Evolutionary conservation across 2,113 vertebrate species (phyloP).

Genomic region (Chauna torquata): DNA sequence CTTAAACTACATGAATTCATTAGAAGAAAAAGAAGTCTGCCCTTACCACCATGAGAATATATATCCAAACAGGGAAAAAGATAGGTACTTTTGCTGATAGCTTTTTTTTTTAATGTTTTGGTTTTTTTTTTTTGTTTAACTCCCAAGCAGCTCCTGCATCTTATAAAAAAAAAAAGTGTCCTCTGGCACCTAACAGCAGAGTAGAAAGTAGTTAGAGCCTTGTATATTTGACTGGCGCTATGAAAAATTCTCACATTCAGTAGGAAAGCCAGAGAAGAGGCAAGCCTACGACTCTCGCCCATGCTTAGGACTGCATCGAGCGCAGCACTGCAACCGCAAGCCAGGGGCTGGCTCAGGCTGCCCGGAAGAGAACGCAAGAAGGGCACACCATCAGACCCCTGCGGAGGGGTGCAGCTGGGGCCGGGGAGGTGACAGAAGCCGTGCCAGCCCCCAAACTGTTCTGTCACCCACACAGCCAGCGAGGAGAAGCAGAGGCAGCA

Average conservation of each 20-base stretch:
- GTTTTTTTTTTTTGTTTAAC: neutral
- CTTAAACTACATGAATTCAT: neutral
- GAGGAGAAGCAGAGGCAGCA: neutral
- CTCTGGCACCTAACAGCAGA: neutral
- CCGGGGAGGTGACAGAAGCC: neutral
- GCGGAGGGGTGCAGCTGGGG: no score
- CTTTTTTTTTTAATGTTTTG: no score
- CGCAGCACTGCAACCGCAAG: neutral
- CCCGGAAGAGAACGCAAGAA: neutral
- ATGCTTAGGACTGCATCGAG: accelerated
- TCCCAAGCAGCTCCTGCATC: neutral
- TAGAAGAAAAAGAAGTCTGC: neutral
- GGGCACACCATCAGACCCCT: no score
- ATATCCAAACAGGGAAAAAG: neutral
- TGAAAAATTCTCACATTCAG: neutral
- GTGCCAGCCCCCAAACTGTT: neutral
- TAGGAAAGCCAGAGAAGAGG: neutral
- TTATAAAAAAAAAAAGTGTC: neutral
- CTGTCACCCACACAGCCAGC: neutral
- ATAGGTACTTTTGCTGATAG: neutral
- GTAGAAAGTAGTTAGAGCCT: neutral
- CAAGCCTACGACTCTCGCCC: accelerated
- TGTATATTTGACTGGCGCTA: neutral
- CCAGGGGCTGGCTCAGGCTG: neutral
- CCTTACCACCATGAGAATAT: neutral